Evolutionary conservation across 2,888 invertebrate genomes (phyloP), one percentile per base, ranked within the genome.

Genomic region (Coelopa pilipes): DNA sequence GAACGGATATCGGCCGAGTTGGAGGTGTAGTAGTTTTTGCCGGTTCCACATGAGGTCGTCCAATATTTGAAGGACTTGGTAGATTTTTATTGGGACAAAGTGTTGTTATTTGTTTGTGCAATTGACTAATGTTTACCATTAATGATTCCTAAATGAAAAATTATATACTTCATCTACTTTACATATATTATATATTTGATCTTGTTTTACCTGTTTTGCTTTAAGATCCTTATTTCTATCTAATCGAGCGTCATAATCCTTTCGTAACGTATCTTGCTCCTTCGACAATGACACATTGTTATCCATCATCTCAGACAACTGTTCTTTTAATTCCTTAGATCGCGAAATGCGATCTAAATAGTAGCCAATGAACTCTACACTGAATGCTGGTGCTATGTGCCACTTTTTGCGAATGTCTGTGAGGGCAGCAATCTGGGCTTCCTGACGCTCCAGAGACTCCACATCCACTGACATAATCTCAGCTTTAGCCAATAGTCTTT

Each of bases 381-480:
- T 96, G 84, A 98, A 96, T 0, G 98, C 96, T 0, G 97, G 96
- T 0, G 96, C 93, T 76, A 98, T 94, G 87, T 97, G 96, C 94
- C 97, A 97, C 80, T 97, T 97, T 80, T 96, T 96, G 12, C 96
- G 91, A 7, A 96, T 93, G 83, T 97, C 97, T 5, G 93, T 92
- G 19, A 96, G 87, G 1, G 95, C 93, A 67, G 94, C 92, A 81
- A 92, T 88, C 89, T 96, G 94, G 3, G 94, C 92, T 83, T 96
- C 96, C 83, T 95, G 94, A 82, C 94, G 92, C 84, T 96, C 96
- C 74, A 94, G 84, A 0, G 93, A 92, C 65, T 92, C 90, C 0
- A 94, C 94, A 85, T 96, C 94, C 0, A 97, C 92, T 2, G 97
- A 97, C 94, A 97, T 96, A 53, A 96, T 90, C 83, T 94, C 94